Conservation (phyloP, 2,888 invertebrate genomes). For the Hyposoter dolosus region DNA sequence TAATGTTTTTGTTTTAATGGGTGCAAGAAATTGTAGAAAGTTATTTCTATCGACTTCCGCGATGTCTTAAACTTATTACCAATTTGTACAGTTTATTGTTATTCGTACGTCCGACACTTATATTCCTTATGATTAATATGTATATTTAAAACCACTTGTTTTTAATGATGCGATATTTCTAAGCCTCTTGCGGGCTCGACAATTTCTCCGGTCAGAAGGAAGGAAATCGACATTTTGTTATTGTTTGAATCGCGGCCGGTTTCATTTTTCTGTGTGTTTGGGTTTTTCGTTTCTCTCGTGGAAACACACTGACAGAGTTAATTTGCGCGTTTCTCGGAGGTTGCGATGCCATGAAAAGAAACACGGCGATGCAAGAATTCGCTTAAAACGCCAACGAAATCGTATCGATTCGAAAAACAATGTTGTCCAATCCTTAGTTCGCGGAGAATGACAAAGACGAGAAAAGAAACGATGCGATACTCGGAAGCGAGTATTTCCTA, state of each 20-base stretch:
- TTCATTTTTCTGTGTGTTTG: conserved; percentile 29
- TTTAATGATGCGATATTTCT: conserved; percentile 46
- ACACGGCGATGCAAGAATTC: conserved; percentile 4
- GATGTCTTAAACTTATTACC: conserved; percentile 71
- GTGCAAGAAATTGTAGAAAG: conserved; percentile 45
- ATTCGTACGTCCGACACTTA: conserved; percentile 67
- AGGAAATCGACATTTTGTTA: conserved; percentile 14
- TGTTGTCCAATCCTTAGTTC: conserved; percentile 26
- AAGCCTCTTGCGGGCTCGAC: conserved; percentile 46
- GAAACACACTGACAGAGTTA: conserved; percentile 14
- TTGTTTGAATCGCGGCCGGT: conserved; percentile 57
- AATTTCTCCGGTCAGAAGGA: conserved; percentile 29
- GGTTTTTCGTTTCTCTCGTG: conserved; percentile 6
- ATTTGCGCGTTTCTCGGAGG: conserved; percentile 6
- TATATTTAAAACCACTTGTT: conserved; percentile 52
- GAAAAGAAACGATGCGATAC: background rate
- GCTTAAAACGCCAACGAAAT: background rate
- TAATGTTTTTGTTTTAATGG: conserved; percentile 36
- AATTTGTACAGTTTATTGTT: conserved; percentile 76
- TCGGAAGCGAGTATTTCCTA: background rate
- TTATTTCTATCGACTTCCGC: conserved; percentile 45
- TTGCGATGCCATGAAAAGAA: background rate
- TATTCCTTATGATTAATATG: conserved; percentile 64
- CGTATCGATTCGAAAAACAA: background rate
- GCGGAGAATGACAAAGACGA: conserved; percentile 25